phyloP scores from a whole-genome alignment of 2,888 invertebrate species.

The Furcula furcula region DNA sequence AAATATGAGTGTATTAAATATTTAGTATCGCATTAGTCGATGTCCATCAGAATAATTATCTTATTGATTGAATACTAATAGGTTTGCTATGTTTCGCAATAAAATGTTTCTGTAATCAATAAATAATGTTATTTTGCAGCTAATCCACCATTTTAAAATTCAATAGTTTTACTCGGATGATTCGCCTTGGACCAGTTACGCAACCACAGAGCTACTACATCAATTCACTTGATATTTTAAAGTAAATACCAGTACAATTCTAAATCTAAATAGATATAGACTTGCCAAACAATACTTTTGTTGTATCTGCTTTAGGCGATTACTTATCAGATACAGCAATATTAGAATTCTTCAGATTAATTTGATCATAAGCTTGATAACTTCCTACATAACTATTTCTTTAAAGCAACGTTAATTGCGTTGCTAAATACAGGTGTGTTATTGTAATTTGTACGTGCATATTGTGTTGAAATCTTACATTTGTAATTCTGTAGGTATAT shows the following conservation, averaged over 20 bases:
- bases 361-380: constrained; percentile 16
- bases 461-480: constrained; percentile 40
- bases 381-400: constrained; percentile 25
- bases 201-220: constrained; percentile 35
- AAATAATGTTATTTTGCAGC: constrained; percentile 13
- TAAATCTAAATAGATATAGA: background rate
- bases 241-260: constrained; percentile 5
- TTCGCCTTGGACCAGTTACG: constrained; percentile 66
- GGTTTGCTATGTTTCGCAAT: background rate
- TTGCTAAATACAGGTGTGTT: constrained; percentile 28
- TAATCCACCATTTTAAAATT: constrained; percentile 43
- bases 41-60: background rate
- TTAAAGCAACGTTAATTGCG: constrained; percentile 19
- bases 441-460: constrained; percentile 36
- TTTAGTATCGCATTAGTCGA: background rate
- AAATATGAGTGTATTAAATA: no score
- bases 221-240: constrained; percentile 19
- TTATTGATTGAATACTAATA: no score
- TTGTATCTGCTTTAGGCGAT: constrained; percentile 2
- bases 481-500: constrained; percentile 29
- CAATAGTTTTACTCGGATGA: constrained; percentile 46
- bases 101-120: constrained; percentile 4
- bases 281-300: constrained; percentile 1
- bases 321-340: constrained; percentile 5
- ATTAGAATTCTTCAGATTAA: constrained; percentile 10